Evolutionary conservation across 2,888 invertebrate species (phyloP).

Genomic region (Stenotaenia linearis): DNA sequence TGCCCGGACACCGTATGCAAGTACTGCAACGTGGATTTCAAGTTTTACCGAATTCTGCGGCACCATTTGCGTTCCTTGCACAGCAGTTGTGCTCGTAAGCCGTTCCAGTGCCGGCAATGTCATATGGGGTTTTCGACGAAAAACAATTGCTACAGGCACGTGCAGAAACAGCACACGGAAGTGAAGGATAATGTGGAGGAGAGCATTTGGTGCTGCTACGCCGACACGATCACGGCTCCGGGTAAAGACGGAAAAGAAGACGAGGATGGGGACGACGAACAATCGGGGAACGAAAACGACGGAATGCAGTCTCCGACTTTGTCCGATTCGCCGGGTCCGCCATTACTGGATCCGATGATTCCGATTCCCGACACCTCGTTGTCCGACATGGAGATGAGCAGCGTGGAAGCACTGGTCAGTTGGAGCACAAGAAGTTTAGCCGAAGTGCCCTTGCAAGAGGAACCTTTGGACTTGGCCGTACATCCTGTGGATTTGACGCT

Average conservation of each 20-base stretch:
- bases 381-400: slow-evolving; percentile 31
- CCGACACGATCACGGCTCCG: background rate
- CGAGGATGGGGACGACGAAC: background rate
- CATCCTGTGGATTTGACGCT: slow-evolving; percentile 78
- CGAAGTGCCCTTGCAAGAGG: slow-evolving; percentile 38
- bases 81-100: slow-evolving; percentile 45
- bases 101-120: slow-evolving; percentile 47
- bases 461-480: slow-evolving; percentile 41
- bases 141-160: slow-evolving; percentile 47
- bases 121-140: slow-evolving; percentile 47
- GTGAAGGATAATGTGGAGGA: slow-evolving; percentile 39
- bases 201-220: slow-evolving; percentile 2
- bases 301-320: background rate
- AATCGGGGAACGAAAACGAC: background rate
- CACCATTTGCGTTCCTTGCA: slow-evolving; percentile 47
- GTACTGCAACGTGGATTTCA: slow-evolving; percentile 49
- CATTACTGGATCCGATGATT: slow-evolving; percentile 28
- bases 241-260: background rate
- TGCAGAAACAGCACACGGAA: slow-evolving; percentile 47
- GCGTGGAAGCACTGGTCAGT: slow-evolving; percentile 34
- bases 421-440: slow-evolving; percentile 28
- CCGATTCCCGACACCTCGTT: slow-evolving; percentile 66
- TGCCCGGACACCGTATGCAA: slow-evolving; percentile 48
- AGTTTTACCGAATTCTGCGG: slow-evolving; percentile 47
- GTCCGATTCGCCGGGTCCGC: slow-evolving; percentile 31